Evolutionary conservation across 2,113 vertebrate species (phyloP), one percentile per base, ranked within the genome.

Genomic region (Dolichallabes microphthalmus): DNA sequence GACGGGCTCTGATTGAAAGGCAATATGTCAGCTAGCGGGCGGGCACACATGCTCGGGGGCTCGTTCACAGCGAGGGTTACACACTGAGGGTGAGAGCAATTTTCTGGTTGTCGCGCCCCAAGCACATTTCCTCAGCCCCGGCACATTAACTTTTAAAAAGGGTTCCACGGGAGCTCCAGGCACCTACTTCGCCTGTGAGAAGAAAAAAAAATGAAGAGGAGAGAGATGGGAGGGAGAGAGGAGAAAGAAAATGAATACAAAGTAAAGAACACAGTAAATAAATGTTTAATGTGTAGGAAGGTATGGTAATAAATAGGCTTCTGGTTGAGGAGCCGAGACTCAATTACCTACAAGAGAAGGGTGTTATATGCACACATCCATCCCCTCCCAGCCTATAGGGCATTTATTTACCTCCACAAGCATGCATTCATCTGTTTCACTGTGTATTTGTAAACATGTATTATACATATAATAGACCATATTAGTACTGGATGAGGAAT

Each of bases 1-100:
- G 92, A 94, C 95, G 97, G 96, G 95, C 95, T 94, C 97, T 97
- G 97, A 98, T 97, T 99, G 97, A 98, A 98, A 98, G 97, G 96
- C 97, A 95, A 97, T 96, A 98, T 98, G 97, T 98, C 97, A 96
- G 94, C 96, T 95, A 95, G 96, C 94, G 93, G 97, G 96, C 96
- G 96, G 96, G 97, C 96, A 96, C 97, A 97, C 97, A 97, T 95
- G 96, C 97, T 97, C 93, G 94, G 90, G 96, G 96, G 97, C 96
- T 97, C 95, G 95, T 97, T 97, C 96, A 92, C 96, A 95, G 95
- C 93, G 94, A 97, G 94, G 94, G 88, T 96, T 96, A 97, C 97
- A 96, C 93, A 89, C 92, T 80, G 91, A 92, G 93, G 93, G 86
- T 94, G 95, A 95, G 95, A 96, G 95, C 95, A 96, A 96, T 96